Base-by-base conservation (phyloP, 2,113 vertebrate genomes). In the Tetrax tetrax region DNA sequence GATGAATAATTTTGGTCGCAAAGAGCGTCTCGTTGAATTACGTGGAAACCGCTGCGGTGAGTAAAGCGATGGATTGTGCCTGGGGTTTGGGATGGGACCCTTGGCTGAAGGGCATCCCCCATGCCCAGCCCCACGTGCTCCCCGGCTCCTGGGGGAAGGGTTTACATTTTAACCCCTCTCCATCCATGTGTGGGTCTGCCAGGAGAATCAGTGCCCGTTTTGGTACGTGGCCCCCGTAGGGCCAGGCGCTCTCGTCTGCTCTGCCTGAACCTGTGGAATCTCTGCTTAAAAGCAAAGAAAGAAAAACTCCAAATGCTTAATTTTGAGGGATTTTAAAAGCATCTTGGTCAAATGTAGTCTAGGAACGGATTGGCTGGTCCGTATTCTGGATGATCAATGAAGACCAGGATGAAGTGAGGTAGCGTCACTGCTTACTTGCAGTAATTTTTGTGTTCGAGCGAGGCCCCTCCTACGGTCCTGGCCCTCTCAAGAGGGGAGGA, bases 91-190 rank as follows among this genome's bases (percentile, higher is more conserved):
- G 84, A 38, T 60, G 2, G 4, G 33, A 38, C 14, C 27, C 43
- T 41, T n/a, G 31, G 60, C 23, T 7, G 10, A 68, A 78, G 37
- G 56, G 45, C 35, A 51, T 9, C 23, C 23, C 38, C 19, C n/a
- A n/a, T n/a, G n/a, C n/a, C n/a, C 24, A 50, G 29, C 9, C 29
- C 51, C 5, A 2, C 3, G 0, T 6, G 23, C 20, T 76, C 17
- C 63, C 72, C 1, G 0, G 25, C 38, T 60, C 35, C 35, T n/a
- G n/a, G 11, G 25, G 29, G 33, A 50, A 83, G 13, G 33, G n/a
- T 15, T 61, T 11, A 8, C 0, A 3, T 50, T 89, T 65, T 25
- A 35, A 89, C 25, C 27, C 9, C n/a, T 66, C 57, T 12, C 41
- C 41, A 10, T 20, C 53, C 22, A 15, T 6, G 0, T 0, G 10